Conservation (phyloP, 2,797 vertebrate species). For the Rhyacichthys aspro region DNA sequence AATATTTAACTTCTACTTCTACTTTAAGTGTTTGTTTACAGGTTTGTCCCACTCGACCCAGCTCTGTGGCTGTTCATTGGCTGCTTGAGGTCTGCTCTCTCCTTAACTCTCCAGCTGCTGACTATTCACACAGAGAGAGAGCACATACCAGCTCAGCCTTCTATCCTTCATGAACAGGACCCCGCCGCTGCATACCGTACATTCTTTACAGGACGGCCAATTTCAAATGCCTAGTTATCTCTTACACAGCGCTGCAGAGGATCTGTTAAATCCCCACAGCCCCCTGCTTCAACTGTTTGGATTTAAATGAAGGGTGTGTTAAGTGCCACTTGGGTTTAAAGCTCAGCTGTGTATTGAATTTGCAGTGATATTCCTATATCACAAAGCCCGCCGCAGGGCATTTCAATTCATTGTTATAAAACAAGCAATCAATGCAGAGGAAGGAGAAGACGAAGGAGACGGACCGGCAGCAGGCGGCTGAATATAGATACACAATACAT, state of each 20-base stretch:
- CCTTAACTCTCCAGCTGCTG: conserved; percentile 10
- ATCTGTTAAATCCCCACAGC: conserved; percentile 10
- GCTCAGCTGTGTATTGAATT: conserved; percentile 54
- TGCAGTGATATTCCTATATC: conserved; percentile 46
- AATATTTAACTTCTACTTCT: too few species aligned
- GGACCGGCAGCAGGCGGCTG: conserved; percentile 9
- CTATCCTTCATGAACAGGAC: conserved; percentile 22
- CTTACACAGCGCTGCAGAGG: conserved; percentile 23
- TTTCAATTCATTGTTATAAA: conserved; percentile 60
- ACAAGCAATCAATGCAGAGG: conserved; percentile 52
- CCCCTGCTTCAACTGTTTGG: conserved; percentile 48
- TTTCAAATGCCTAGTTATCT: conserved; percentile 64
- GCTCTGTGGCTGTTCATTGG: too few species aligned
- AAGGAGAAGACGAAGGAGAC: conserved; percentile 9
- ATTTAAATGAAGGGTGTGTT: conserved; percentile 62
- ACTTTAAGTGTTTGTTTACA: too few species aligned
- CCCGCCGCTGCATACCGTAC: conserved; percentile 50
- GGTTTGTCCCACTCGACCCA: too few species aligned
- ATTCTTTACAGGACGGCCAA: conserved; percentile 58
- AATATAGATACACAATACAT: conserved; percentile 8
- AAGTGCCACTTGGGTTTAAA: conserved; percentile 60
- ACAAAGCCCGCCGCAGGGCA: conserved; percentile 37
- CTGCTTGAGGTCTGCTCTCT: too few species aligned
- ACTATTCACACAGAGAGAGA: conserved; percentile 28
- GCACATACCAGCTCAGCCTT: conserved; percentile 28